phyloP scores from a whole-genome alignment of 2,888 invertebrate species.

The Trichogramma dendrolimi region DNA sequence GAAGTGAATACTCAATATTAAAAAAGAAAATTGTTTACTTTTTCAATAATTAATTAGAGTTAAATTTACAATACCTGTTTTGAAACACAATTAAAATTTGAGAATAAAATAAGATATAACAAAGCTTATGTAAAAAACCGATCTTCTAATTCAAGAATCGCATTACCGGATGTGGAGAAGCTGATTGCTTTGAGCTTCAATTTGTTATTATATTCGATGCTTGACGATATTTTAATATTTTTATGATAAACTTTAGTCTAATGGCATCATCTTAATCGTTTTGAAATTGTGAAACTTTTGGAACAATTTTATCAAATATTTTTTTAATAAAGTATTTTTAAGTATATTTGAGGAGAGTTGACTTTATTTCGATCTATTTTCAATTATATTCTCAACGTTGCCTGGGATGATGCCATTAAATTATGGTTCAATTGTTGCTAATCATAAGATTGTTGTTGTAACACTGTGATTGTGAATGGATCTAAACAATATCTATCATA shows the following conservation, averaged over 20 bases:
- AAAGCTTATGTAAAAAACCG: conserved; percentile 9
- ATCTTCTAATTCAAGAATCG: conserved; percentile 7
- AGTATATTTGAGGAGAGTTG: background rate
- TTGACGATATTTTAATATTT: conserved; percentile 52
- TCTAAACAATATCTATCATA: conserved; percentile 26
- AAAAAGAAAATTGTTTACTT: no score
- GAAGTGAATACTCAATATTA: no score
- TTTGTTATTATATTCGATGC: conserved; percentile 50
- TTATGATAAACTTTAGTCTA: conserved; percentile 48
- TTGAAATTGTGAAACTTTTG: background rate
- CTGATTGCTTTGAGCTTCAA: conserved; percentile 51
- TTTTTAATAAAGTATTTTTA: background rate
- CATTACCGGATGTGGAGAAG: conserved; percentile 24
- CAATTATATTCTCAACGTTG: background rate
- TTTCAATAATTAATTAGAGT: no score
- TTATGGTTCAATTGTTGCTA: conserved; percentile 50
- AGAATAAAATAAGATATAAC: conserved; percentile 7
- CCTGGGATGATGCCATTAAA: conserved; percentile 41
- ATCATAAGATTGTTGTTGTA: conserved; percentile 52
- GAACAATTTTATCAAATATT: conserved; percentile 1
- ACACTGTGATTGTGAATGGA: conserved; percentile 47
- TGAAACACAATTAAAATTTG: no score
- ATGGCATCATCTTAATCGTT: conserved; percentile 38
- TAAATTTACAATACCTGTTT: no score
- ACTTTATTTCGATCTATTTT: background rate